Evolutionary conservation across 2,113 vertebrate genomes (phyloP).

Genomic region (Petroica traversi): DNA sequence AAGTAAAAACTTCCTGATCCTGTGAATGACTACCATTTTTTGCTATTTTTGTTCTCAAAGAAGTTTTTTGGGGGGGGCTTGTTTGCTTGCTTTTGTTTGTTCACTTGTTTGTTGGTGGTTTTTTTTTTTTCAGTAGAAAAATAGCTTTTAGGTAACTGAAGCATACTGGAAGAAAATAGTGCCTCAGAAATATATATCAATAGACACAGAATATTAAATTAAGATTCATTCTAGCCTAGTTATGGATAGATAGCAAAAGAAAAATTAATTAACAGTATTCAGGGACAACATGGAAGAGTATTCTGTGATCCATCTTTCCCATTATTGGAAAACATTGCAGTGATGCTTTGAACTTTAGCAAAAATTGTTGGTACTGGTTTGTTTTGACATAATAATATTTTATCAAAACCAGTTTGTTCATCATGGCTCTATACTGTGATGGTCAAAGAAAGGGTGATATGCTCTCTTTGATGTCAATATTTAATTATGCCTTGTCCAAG

Average conservation of each 20-base stretch:
- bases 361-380: background rate
- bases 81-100: background rate
- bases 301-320: background rate
- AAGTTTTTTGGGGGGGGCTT: background rate
- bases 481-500: background rate
- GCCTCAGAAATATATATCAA: background rate
- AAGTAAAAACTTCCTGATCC: background rate
- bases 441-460: background rate
- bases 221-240: background rate
- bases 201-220: background rate
- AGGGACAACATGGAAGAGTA: background rate
- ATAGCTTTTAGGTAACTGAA: background rate
- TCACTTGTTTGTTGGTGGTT: rapidly evolving
- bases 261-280: background rate
- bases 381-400: background rate
- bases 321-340: background rate
- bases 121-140: background rate
- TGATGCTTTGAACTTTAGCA: background rate
- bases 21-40: background rate
- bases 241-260: background rate
- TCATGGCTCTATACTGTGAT: background rate
- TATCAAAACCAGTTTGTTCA: background rate
- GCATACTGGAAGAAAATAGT: background rate
- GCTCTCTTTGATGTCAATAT: background rate
- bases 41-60: background rate